Evolutionary conservation across 2,888 invertebrate species (phyloP).

Genomic region (Nemoura dubitans): DNA sequence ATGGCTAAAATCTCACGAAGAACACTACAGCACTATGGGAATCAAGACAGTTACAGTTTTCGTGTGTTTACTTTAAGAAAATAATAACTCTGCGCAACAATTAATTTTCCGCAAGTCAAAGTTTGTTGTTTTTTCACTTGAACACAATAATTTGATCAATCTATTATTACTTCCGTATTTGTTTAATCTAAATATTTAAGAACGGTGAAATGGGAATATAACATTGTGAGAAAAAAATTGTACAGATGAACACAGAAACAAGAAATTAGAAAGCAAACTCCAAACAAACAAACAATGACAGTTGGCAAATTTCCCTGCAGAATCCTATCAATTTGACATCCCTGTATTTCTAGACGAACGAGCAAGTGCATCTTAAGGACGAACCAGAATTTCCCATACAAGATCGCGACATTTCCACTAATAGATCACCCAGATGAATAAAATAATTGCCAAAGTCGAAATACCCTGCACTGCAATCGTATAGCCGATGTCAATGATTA

Average conservation of each 20-base stretch:
- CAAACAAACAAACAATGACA: neutral
- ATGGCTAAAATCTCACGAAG: neutral
- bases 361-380: neutral
- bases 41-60: neutral
- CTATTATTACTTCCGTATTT: slow-evolving; percentile 12
- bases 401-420: neutral
- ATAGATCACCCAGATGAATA: neutral
- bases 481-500: neutral
- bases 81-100: neutral
- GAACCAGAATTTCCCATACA: neutral
- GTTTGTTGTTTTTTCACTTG: neutral
- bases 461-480: neutral
- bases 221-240: neutral
- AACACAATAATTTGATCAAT: neutral
- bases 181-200: neutral
- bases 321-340: neutral
- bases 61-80: neutral
- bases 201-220: neutral
- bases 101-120: neutral
- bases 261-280: too few species aligned
- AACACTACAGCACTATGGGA: too few species aligned
- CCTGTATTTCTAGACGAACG: neutral
- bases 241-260: too few species aligned
- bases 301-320: neutral
- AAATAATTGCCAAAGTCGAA: slow-evolving; percentile 1